Conservation (phyloP, 2,113 vertebrate species). For the Nesogale talazaci region DNA sequence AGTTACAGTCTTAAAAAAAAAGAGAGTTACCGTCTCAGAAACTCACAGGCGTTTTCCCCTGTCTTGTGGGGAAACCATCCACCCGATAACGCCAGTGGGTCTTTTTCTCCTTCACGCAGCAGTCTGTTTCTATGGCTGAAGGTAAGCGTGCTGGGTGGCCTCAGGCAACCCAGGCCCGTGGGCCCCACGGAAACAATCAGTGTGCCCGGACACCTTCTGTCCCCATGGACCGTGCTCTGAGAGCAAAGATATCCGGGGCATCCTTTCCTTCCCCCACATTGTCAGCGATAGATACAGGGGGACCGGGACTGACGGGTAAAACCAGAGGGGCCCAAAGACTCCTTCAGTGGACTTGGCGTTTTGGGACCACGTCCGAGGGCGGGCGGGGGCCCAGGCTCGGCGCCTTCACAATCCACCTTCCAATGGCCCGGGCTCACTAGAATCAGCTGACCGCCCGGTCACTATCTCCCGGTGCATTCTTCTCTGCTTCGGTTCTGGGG, state of each 20-base stretch:
- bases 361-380: background rate
- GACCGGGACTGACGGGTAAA: too few species aligned
- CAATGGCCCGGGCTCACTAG: background rate
- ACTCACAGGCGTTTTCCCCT: too few species aligned
- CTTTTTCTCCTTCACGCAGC: background rate
- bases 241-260: background rate
- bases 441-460: background rate
- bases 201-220: background rate
- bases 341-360: background rate
- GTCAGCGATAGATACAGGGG: background rate
- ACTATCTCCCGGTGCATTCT: background rate
- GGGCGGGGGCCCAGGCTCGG: background rate
- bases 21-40: too few species aligned
- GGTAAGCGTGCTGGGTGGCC: too few species aligned
- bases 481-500: conserved; percentile 52
- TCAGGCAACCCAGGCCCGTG: too few species aligned
- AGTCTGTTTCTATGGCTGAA: background rate
- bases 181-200: background rate
- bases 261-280: background rate
- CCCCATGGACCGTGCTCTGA: background rate
- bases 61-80: too few species aligned
- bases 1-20: too few species aligned
- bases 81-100: too few species aligned
- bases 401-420: background rate
- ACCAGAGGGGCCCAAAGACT: background rate